Base-by-base conservation (phyloP, 2,797 vertebrate species). In the Hybognathus amarus region DNA sequence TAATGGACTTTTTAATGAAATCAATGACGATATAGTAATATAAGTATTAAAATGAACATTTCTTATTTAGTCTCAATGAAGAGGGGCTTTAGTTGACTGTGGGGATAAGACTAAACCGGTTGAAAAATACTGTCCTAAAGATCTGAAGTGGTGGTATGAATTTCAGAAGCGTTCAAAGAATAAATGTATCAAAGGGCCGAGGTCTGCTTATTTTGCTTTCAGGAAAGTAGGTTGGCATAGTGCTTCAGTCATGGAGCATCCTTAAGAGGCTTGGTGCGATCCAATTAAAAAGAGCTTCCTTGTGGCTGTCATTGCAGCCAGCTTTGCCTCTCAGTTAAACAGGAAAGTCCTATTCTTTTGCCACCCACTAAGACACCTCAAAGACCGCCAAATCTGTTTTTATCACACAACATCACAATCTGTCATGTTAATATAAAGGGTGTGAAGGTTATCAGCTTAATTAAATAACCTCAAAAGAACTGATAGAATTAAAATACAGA, bases 231-330 rank as follows among this genome's bases (percentile, higher is more conserved):
- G 75, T 64, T 83, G 78, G 77, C 66, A 63, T 59, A 84, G 80
- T 89, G 86, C 91, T 84, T 86, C 89, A 93, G 90, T 91, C 89
- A 85, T 87, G 91, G 90, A 93, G 88, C 88, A 89, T 85, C 77
- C 89, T 90, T 90, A 93, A 94, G 93, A 92, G 89, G 92, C 91
- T 94, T 92, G 90, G 77, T 79, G 74, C 87, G 91, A 94, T 94
- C 93, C 92, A 90, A 93, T 94, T 95, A 94, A 94, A 93, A 87
- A 83, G 86, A 68, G 68, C 92, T 90, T 87, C 67, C 47, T 91
- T 90, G 89, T 92, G 93, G 90, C 92, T 94, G 90, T 89, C 92
- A 87, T 86, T 80, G 74, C 40, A 83, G 88, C 90, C 87, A 59
- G 87, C 87, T 89, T 88, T 86, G 88, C 82, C 80, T 63, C 42